phyloP scores from a whole-genome alignment of 2,888 invertebrate genomes.

The Cephus runcator region DNA sequence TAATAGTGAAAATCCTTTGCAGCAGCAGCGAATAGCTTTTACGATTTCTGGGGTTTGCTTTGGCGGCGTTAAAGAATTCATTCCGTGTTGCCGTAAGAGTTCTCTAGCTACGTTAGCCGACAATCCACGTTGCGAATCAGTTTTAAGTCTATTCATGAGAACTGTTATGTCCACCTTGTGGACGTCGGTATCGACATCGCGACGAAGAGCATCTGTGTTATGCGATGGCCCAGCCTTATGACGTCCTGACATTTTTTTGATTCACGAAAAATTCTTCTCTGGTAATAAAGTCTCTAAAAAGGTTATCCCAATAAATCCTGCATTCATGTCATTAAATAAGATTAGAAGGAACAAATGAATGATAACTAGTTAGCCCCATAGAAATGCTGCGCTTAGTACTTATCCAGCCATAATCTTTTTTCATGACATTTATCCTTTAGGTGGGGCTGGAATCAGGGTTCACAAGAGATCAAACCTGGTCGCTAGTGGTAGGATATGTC shows the following conservation, averaged over 20 bases:
- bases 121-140: constrained; percentile 66
- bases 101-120: constrained; percentile 70
- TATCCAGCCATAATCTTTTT: neutral
- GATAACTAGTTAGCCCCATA: neutral
- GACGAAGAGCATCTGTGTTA: constrained; percentile 33
- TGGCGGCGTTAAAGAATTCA: constrained; percentile 78
- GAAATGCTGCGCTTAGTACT: neutral
- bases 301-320: neutral
- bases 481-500: neutral
- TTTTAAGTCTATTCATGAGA: constrained; percentile 33
- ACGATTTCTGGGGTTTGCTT: constrained; percentile 75
- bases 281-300: neutral
- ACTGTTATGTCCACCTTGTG: constrained; percentile 32
- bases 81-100: constrained; percentile 72
- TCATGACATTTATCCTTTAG: neutral
- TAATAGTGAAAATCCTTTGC: constrained; percentile 67
- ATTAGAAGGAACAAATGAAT: neutral
- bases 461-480: neutral
- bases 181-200: constrained; percentile 42
- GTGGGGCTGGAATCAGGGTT: neutral
- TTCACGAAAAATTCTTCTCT: constrained; percentile 6
- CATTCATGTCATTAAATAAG: neutral
- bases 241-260: constrained; percentile 20
- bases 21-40: constrained; percentile 77
- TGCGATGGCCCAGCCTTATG: neutral